Base-by-base conservation (phyloP, 1,140 invertebrate genomes). In the Planococcus citri region DNA sequence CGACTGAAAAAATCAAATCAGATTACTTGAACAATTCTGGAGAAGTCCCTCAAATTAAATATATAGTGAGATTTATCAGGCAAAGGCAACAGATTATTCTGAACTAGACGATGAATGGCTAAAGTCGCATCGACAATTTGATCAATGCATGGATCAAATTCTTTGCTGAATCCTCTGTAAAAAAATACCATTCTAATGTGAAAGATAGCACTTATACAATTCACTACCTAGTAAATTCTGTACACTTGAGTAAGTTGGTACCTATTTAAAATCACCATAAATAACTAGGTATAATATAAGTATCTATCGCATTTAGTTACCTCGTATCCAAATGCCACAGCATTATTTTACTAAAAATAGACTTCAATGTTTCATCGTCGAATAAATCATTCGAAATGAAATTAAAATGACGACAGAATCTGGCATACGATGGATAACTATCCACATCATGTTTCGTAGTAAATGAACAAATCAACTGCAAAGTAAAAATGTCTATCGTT, bases 11-110 rank as follows among this genome's bases (percentile, higher is more conserved):
- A n/a, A n/a, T n/a, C n/a, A 37, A 37, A 37, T 37, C 60, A 10
- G 3, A 10, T 27, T 75, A 86, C 90, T 82, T 92, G 87, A 75
- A 97, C 90, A 8, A 97, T 93, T 77, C 93, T 83, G 1, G 92
- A 92, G 78, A 96, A 96, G 79, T 97, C 95, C 74, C 94, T 83
- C 71, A 97, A 82, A 80, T 97, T 97, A 78, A 97, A 98, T 0
- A 95, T 82, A 78, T 97, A 97, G 79, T 96, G 94, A 1, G 90
- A 95, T 75, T 96, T 95, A 1, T 89, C 82, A 0, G 90, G 90
- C 1, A 93, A 97, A 6, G 95, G 94, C 60, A 97, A 78, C 22
- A 98, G 81, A 81, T 91, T 88, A 9, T 80, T 75, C 73, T 91
- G 84, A 71, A 92, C 90, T 74, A 88, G 80, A 76, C 94, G 93